phyloP scores from a whole-genome alignment of 2,888 invertebrate genomes.

The Tetragnatha montana region DNA sequence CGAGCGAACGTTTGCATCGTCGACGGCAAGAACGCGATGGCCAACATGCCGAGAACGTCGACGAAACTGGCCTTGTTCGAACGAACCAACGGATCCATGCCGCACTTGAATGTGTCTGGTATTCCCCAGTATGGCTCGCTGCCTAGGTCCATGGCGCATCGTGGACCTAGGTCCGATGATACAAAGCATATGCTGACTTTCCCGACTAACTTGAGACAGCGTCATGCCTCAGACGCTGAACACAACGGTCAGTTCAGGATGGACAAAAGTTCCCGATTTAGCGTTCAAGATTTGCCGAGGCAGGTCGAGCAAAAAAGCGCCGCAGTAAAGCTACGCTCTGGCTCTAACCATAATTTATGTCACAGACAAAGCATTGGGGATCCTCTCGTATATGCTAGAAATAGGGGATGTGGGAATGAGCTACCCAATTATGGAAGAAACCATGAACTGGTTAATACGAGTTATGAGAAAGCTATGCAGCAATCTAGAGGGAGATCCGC shows the following conservation, averaged over 20 bases:
- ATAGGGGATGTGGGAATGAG: background rate
- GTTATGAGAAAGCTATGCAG: background rate
- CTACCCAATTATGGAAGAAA: background rate
- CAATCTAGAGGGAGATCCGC: background rate
- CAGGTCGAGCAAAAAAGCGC: background rate
- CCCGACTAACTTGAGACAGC: background rate
- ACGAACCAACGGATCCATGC: conserved; percentile 41
- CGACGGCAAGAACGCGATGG: conserved; percentile 42
- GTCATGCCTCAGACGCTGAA: background rate
- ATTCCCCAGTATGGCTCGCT: conserved; percentile 47
- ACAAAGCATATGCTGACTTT: conserved; percentile 7
- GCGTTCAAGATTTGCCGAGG: conserved; percentile 18
- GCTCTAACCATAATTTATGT: background rate
- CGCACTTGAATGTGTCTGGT: conserved; percentile 52
- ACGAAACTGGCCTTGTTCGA: conserved; percentile 50
- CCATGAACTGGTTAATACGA: background rate
- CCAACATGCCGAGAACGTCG: conserved; percentile 55
- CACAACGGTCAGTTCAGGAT: background rate
- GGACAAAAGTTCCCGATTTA: conserved; percentile 13
- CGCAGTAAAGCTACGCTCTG: background rate
- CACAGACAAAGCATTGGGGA: conserved; percentile 30
- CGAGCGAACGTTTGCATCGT: conserved; percentile 31
- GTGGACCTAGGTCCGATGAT: background rate
- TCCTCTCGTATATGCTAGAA: background rate
- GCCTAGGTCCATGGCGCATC: conserved; percentile 23